Evolutionary conservation across 2,888 invertebrate genomes (phyloP).

Genomic region (Iphiclides podalirius): DNA sequence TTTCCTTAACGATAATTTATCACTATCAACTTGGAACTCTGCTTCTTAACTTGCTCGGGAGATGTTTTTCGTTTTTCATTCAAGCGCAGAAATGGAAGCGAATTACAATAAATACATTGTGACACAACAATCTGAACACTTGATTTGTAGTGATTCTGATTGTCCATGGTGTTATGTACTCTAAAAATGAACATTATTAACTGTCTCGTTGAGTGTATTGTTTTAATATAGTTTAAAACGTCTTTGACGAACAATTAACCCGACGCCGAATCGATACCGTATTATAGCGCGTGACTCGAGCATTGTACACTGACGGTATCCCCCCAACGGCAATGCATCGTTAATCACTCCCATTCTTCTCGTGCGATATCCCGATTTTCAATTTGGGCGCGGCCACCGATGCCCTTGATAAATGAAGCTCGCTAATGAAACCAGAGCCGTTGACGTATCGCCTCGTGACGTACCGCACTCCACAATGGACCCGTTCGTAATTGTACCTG

Average conservation of each 20-base stretch:
- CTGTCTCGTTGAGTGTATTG: no score
- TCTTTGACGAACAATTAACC: no score
- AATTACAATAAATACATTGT: no score
- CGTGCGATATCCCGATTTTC: slow-evolving; percentile 73
- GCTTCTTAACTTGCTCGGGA: no score
- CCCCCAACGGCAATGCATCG: slow-evolving; percentile 67
- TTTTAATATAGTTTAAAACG: slow-evolving; percentile 40
- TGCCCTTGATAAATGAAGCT: slow-evolving; percentile 58
- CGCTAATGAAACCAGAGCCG: slow-evolving; percentile 7
- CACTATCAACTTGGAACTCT: no score
- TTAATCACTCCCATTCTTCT: slow-evolving; percentile 71
- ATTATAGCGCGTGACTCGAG: slow-evolving; percentile 74
- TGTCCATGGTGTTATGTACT: no score
- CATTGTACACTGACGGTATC: slow-evolving; percentile 61
- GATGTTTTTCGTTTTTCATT: no score
- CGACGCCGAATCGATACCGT: slow-evolving; percentile 61
- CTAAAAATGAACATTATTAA: no score
- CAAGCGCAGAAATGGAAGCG: no score
- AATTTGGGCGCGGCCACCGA: slow-evolving; percentile 61
- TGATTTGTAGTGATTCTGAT: no score
- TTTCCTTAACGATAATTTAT: no score
- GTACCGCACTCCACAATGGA: slow-evolving; percentile 35
- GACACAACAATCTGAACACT: no score
- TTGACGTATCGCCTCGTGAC: slow-evolving; percentile 25
- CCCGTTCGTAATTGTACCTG: slow-evolving; percentile 39